These are phyloP conservation scores for Agapornis roseicollis DNA, from an alignment of 2,113 vertebrate genomes.

Conservation along the genomic window DNA sequence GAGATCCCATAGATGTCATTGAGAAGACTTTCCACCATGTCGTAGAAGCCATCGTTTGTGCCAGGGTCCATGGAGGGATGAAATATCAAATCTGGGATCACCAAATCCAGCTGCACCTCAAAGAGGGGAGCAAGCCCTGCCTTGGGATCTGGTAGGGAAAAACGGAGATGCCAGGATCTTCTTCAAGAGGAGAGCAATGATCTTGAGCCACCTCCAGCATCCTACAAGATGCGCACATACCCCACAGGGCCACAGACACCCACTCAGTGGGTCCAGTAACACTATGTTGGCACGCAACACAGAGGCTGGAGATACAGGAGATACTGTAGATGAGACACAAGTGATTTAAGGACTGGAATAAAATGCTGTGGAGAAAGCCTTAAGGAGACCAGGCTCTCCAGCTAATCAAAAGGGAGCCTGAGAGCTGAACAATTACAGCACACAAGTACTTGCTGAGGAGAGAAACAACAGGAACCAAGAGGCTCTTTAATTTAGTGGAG, in stretches of 20 bases:
- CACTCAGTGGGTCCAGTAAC: not conserved
- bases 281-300: not conserved
- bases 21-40: conserved; percentile 81
- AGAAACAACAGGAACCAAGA: not conserved
- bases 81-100: conserved; percentile 85
- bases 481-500: not conserved
- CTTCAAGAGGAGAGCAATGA: not conserved
- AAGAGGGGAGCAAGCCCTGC: conserved; percentile 80
- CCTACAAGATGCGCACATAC: accelerated
- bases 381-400: not conserved
- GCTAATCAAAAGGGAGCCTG: not conserved
- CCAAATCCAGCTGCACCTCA: conserved; percentile 84
- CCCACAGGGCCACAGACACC: not conserved
- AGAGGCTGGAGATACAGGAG: not conserved
- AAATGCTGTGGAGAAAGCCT: not conserved
- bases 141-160: conserved; percentile 73
- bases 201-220: not conserved
- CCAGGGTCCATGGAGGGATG: conserved; percentile 83
- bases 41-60: conserved; percentile 75
- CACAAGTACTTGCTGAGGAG: not conserved
- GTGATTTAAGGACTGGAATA: not conserved
- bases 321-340: not conserved
- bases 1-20: conserved; percentile 80
- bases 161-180: not conserved
- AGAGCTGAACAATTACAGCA: not conserved